Evolutionary conservation across 1,140 invertebrate species (phyloP), one percentile per base, ranked within the genome.

Genomic region (Hormaphis cornu): DNA sequence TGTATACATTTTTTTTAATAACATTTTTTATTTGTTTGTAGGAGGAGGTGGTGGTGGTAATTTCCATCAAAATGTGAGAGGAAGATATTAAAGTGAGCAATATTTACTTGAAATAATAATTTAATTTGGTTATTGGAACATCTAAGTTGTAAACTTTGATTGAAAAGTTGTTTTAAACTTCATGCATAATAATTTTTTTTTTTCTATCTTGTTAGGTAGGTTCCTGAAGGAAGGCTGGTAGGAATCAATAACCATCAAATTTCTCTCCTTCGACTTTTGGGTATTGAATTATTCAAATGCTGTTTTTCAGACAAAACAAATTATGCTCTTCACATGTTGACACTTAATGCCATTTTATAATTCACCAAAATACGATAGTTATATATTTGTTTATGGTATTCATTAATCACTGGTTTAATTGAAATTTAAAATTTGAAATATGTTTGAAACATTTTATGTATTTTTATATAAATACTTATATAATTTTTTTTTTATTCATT

Each of bases 191-290:
- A 28, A 66, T 66, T 66, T 30, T 66, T 24, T n/a, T 53, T 61
- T 66, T 66, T 66, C 18, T 66, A 66, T 66, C 61, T 66, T 66
- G 61, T 66, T 66, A 66, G 61, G 61, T 18, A 66, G 28, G 42
- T 66, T 66, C 44, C 61, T 66, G 61, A 66, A 66, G 44, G 44
- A 4, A 66, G 61, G 18, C 61, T 66, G 42, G 40, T 63, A 63
- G 61, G 61, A 66, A 66, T 66, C 44, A 66, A 66, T 66, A 66
- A 66, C 61, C 42, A 66, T 50, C 61, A 66, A 50, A 66, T 66
- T 66, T 66, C 7, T 50, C 28, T 66, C 20, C 61, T 33, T 66
- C 61, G 50, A 66, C 61, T 48, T 66, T 50, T 66, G 61, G 61
- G 44, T 66, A 50, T 66, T 66, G 40, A 46, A 66, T 26, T 48